These are phyloP conservation scores for Myodes glareolus DNA, from an alignment of 2,113 vertebrate genomes.

Conservation along the genomic window DNA sequence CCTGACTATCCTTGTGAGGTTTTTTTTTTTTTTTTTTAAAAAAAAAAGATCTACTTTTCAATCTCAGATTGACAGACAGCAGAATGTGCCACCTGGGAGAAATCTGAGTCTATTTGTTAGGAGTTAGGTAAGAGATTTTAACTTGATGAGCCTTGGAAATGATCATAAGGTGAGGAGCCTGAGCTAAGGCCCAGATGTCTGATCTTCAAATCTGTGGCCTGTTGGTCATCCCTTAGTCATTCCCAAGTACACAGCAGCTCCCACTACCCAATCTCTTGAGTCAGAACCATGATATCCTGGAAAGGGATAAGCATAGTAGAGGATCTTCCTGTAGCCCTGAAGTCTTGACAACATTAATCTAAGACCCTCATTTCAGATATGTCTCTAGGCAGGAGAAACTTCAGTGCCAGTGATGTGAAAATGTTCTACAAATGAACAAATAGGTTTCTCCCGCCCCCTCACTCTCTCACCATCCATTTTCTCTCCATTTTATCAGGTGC, in stretches of 20 bases:
- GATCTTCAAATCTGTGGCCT: background rate
- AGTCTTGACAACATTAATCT: background rate
- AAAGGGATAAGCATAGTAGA: background rate
- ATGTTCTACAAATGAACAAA: slow-evolving; percentile 40
- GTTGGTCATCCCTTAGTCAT: background rate
- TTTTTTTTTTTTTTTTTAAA: too few relatives aligned
- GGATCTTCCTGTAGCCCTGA: background rate
- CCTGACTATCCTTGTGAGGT: background rate
- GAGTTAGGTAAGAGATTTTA: background rate
- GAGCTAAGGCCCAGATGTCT: background rate
- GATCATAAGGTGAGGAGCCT: background rate
- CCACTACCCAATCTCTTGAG: background rate
- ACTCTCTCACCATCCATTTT: background rate
- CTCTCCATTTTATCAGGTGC: slow-evolving; percentile 17
- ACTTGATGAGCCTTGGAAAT: background rate
- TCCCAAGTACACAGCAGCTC: background rate
- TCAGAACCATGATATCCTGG: background rate
- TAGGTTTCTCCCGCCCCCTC: background rate
- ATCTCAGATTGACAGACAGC: background rate
- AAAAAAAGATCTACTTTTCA: background rate
- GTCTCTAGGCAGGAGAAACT: background rate
- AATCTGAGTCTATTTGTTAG: background rate
- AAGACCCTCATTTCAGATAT: slow-evolving; percentile 36
- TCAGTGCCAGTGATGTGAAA: slow-evolving; percentile 45
- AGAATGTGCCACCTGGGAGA: background rate